phyloP scores from a whole-genome alignment of 2,797 vertebrate species.

The Chaunax sp. region DNA sequence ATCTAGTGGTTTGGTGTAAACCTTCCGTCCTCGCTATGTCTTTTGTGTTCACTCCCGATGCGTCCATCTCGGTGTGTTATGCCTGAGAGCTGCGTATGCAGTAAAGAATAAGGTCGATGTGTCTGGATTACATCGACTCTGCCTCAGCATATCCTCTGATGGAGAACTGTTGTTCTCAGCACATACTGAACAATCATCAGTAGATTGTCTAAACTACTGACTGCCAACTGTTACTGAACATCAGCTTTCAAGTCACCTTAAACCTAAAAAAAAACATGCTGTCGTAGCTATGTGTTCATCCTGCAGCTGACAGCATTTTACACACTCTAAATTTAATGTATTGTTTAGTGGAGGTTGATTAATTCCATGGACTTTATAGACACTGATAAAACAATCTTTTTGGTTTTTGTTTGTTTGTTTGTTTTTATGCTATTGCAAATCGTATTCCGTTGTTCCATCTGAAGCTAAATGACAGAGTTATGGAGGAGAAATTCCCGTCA shows the following conservation, averaged over 20 bases:
- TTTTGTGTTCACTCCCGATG: slow-evolving; percentile 15
- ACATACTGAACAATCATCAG: slow-evolving; percentile 26
- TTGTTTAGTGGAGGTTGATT: neutral
- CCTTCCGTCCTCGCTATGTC: neutral
- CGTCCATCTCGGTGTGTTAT: slow-evolving; percentile 17
- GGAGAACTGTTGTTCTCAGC: slow-evolving; percentile 42
- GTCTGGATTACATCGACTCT: slow-evolving; percentile 42
- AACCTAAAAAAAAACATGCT: too few species aligned
- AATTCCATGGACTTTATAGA: neutral
- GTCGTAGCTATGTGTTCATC: too few species aligned
- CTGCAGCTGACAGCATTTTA: slow-evolving; percentile 4
- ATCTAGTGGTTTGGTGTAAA: slow-evolving; percentile 23
- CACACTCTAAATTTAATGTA: neutral
- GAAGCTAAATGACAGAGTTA: too few species aligned
- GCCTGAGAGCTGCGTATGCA: slow-evolving; percentile 24
- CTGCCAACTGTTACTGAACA: neutral
- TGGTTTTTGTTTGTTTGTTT: too few species aligned
- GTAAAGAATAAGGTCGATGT: slow-evolving; percentile 9
- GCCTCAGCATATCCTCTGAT: slow-evolving; percentile 44
- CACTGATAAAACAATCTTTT: neutral
- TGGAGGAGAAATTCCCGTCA: too few species aligned
- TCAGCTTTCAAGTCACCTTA: neutral
- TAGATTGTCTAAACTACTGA: neutral
- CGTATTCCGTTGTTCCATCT: neutral
- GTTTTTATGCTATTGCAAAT: neutral